Conservation (phyloP, 1,140 invertebrate species). For the Andricus grossulariae region DNA sequence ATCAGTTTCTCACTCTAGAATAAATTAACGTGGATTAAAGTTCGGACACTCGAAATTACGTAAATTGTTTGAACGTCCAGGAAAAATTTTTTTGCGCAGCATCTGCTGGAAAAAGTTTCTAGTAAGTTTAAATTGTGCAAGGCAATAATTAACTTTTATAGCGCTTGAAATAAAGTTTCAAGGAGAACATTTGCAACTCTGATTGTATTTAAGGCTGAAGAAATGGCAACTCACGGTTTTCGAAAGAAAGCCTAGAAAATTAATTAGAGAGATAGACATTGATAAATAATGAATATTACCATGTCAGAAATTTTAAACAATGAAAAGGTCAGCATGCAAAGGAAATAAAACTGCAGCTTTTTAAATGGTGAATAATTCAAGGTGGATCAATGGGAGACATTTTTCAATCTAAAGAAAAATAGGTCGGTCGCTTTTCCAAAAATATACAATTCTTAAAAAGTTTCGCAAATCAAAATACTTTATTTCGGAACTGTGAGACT, state of each 20-base stretch:
- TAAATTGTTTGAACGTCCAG: background rate
- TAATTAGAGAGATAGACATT: too few species aligned
- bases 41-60: background rate
- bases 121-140: slow-evolving; percentile 2
- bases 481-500: background rate
- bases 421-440: background rate
- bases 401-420: slow-evolving; percentile 1
- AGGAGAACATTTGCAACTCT: background rate
- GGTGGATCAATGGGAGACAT: background rate
- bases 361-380: too few species aligned
- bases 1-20: too few species aligned
- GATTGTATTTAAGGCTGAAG: background rate
- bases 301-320: too few species aligned
- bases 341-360: too few species aligned
- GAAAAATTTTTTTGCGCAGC: background rate
- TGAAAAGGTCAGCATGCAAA: too few species aligned
- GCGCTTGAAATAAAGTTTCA: slow-evolving; percentile 10
- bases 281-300: too few species aligned
- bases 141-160: slow-evolving; percentile 13
- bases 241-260: background rate
- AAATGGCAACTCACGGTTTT: background rate
- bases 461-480: background rate
- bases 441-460: background rate
- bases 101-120: slow-evolving; percentile 1
- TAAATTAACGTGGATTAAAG: slow-evolving; percentile 16